Conservation (phyloP, 2,113 vertebrate genomes). For the Hippolais icterina region DNA sequence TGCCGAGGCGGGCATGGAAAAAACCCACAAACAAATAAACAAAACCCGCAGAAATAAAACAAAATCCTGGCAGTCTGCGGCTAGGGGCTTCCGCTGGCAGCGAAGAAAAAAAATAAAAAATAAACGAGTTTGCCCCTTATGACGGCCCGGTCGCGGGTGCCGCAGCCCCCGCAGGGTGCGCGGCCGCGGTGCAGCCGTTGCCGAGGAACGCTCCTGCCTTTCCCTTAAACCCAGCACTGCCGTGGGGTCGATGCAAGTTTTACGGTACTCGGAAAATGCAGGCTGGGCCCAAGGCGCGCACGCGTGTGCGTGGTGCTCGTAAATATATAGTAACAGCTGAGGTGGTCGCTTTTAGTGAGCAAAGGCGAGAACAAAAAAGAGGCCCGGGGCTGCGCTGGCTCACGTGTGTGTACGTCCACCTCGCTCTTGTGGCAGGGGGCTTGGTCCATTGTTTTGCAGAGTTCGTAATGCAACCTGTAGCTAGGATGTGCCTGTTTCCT, state of each 20-base stretch:
- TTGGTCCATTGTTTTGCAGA: neutral
- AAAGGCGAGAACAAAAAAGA: neutral
- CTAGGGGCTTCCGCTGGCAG: neutral
- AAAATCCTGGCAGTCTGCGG: neutral
- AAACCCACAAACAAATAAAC: neutral
- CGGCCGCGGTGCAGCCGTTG: neutral
- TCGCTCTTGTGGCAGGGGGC: neutral
- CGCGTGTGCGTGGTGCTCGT: neutral
- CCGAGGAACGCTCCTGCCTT: neutral
- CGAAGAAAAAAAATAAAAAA: no score
- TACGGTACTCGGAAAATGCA: neutral
- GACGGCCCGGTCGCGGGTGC: neutral
- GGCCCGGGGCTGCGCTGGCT: fast-evolving
- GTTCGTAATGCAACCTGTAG: constrained; percentile 16
- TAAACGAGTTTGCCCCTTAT: neutral
- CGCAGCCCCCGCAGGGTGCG: neutral
- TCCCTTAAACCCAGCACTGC: neutral
- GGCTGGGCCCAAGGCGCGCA: neutral
- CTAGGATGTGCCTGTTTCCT: constrained; percentile 9
- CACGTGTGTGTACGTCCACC: fast-evolving
- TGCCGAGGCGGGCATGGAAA: neutral
- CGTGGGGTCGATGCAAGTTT: neutral
- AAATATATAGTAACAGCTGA: neutral
- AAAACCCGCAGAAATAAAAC: neutral
- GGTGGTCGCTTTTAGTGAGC: neutral